Base-by-base conservation (phyloP, 2,113 vertebrate species). In the Thomomys bottae region DNA sequence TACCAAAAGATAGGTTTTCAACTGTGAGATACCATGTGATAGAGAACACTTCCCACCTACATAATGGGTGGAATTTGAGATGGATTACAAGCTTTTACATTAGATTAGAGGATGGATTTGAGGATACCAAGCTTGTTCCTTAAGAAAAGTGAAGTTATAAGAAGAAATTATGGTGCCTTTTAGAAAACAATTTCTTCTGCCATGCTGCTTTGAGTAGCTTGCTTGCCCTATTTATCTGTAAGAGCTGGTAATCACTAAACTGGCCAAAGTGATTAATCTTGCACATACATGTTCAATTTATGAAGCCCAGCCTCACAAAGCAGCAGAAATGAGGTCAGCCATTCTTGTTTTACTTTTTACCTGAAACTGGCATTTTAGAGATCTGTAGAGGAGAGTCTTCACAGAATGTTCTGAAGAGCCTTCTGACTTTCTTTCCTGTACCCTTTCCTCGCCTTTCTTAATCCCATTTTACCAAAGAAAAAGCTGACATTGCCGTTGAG, bases 401-500 rank as follows among this genome's bases (percentile, higher is more conserved):
- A 30, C 30, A 88, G 81, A 83, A 79, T 93, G 73, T 66, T 45
- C 84, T 83, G 12, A 57, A 72, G 63, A 87, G 36, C 11, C 7
- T 67, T 89, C 84, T 91, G 89, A 89, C 64, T 80, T 78, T 66
- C 30, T 82, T 95, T 86, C 84, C 76, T 93, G 97, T 97, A 94
- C 95, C 66, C 76, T 96, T 80, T 96, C 79, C 92, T 97, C 82
- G 96, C 88, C 24, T 94, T 1, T 86, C 66, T 40, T 78, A 90
- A 54, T 86, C 0, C 70, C 87, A 45, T 88, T 57, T 91, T 87
- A 84, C 66, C 90, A 96, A 98, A 98, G 98, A 98, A 94, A 98
- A 98, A 97, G 64, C 97, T 12, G 98, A 98, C 2, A 90, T 98
- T 88, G 98, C 97, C 84, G 98, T 99, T 95, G 99, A 99, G 97